Evolutionary conservation across 2,113 vertebrate genomes (phyloP).

Genomic region (Carassius auratus): DNA sequence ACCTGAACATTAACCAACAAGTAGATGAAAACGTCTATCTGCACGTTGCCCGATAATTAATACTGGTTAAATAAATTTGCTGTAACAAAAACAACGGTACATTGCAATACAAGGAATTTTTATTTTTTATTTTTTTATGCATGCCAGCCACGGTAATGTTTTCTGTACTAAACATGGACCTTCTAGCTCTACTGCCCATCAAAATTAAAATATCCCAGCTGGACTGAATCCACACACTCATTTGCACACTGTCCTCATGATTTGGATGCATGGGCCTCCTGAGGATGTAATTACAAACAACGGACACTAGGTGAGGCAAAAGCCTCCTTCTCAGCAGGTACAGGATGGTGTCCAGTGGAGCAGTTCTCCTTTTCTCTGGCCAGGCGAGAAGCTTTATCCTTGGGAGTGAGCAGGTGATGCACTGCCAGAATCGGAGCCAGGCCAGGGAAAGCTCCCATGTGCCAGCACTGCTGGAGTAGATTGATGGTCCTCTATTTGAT

Average conservation of each 20-base stretch:
- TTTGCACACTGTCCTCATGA: constrained; percentile 51
- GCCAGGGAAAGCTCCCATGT: constrained; percentile 12
- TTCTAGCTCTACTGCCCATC: constrained; percentile 31
- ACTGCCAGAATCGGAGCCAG: constrained; percentile 35
- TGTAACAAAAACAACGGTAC: constrained; percentile 72
- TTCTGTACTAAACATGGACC: background rate
- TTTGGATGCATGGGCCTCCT: constrained; percentile 8
- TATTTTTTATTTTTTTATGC: background rate
- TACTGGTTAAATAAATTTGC: constrained; percentile 73
- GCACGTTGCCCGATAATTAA: constrained; percentile 71
- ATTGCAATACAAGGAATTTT: constrained; percentile 55
- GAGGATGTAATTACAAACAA: too few species aligned
- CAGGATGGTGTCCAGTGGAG: too few species aligned
- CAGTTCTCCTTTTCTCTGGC: too few species aligned
- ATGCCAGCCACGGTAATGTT: constrained; percentile 13
- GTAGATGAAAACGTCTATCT: constrained; percentile 66
- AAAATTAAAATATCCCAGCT: constrained; percentile 39
- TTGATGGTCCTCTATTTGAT: constrained; percentile 48
- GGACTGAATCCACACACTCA: constrained; percentile 49
- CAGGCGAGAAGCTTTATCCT: constrained; percentile 48
- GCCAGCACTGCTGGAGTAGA: constrained; percentile 32
- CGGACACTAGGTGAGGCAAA: too few species aligned
- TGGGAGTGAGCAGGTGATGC: constrained; percentile 49
- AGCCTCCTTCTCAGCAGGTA: too few species aligned
- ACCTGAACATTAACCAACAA: constrained; percentile 65